Evolutionary conservation across 1,140 invertebrate species (phyloP), one percentile per base, ranked within the genome.

Genomic region (Coenobita brevimanus): DNA sequence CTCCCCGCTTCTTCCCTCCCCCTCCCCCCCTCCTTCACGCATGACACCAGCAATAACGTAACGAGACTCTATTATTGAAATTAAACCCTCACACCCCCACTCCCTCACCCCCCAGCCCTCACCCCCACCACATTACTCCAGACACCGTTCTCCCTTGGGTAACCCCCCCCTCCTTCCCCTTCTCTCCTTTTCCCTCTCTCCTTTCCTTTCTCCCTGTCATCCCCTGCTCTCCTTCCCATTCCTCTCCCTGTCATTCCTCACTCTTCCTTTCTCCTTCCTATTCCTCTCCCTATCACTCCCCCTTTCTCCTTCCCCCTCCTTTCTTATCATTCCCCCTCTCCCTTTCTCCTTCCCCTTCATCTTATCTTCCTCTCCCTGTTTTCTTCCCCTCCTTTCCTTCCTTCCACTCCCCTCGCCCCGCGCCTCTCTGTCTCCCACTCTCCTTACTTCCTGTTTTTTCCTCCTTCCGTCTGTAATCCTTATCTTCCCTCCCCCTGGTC

Each of bases 101-200:
- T n/a, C n/a, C n/a, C n/a, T n/a, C n/a, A n/a, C n/a, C n/a, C n/a
- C n/a, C n/a, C n/a, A n/a, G n/a, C n/a, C n/a, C n/a, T n/a, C n/a
- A n/a, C n/a, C n/a, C n/a, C n/a, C n/a, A n/a, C n/a, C n/a, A n/a
- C n/a, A n/a, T n/a, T n/a, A n/a, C n/a, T n/a, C n/a, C n/a, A n/a
- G n/a, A n/a, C n/a, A n/a, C n/a, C n/a, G n/a, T n/a, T n/a, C n/a
- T n/a, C n/a, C n/a, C n/a, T n/a, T n/a, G n/a, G n/a, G n/a, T n/a
- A n/a, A n/a, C n/a, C n/a, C n/a, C n/a, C n/a, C n/a, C 36, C 67
- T 27, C n/a, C 36, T 13, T 69, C 64, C 24, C 64, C 33, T 17
- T 71, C 30, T 71, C n/a, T 71, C 67, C 33, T 38, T 27, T 24
- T 69, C 64, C 24, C 78, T 54, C 50, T 33, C 50, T 60, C 73